Base-by-base conservation (phyloP, 92 coral and sea anemone genomes). In the Palythoa grandis region DNA sequence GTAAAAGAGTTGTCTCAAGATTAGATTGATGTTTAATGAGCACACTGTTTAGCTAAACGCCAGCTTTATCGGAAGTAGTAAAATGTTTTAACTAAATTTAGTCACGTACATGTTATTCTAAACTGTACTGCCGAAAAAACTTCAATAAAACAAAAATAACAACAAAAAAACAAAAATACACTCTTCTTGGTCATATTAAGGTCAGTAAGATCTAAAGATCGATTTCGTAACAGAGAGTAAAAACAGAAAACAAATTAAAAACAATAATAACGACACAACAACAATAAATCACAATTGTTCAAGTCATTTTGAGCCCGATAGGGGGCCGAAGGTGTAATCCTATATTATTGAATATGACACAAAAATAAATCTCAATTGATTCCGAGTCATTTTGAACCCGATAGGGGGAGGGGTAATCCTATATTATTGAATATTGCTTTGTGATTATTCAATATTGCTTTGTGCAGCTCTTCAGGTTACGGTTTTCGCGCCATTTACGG, bases 1-100 rank as follows among this genome's bases (percentile, higher is more conserved):
- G 47, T 52, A 11, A 76, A 76, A 29, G 38, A 24, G 65, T 25
- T 54, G 19, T 76, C 67, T 76, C 67, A 53, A 76, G 82, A 54
- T 29, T 19, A 76, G 82, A 76, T 56, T 53, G 60, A 24, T 54
- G 39, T 54, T 52, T 76, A 17, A 25, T 22, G 39, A 75, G 79
- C 15, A 52, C 16, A 16, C 38, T 19, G 77, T 72, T 72, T 17
- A 72, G 24, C 39, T 72, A 11, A 39, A 72, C 20, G 12, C 16
- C 24, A 72, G 77, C 23, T 43, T 76, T 54, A 25, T 54, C 66
- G 68, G 43, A 24, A 76, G 22, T 16, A 6, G 47, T 53, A 29
- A 76, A 76, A 52, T 76, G 47, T 52, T 54, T 76, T 58, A 19
- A 29, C 47, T 13, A 47, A 76, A 15, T 11, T 29, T 17, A 76